Conservation (phyloP, 2,113 vertebrate species). For the Rutilus rutilus region DNA sequence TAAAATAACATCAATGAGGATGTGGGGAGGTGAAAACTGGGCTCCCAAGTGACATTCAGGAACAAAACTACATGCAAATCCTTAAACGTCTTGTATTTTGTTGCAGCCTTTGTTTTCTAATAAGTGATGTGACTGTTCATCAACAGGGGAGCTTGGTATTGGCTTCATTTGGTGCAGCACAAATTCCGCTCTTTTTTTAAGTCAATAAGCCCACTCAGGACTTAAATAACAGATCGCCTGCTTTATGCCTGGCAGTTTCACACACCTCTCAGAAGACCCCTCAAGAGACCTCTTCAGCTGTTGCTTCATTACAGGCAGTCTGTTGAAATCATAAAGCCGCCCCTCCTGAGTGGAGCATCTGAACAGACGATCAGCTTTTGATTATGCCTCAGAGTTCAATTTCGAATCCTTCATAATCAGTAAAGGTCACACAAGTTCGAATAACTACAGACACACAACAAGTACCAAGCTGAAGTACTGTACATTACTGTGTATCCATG, state of each 20-base stretch:
- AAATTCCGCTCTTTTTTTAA: slow-evolving; percentile 30
- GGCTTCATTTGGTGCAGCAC: slow-evolving; percentile 1
- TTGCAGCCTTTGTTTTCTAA: neutral
- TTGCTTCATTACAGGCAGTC: slow-evolving; percentile 45
- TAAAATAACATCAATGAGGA: slow-evolving; percentile 11
- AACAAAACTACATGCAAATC: slow-evolving; percentile 19
- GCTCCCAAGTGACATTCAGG: slow-evolving; percentile 16
- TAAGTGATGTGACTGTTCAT: slow-evolving; percentile 8
- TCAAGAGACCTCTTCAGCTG: slow-evolving; percentile 50
- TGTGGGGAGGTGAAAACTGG: neutral
- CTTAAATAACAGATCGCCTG: slow-evolving; percentile 42
- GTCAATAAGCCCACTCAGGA: slow-evolving; percentile 43
- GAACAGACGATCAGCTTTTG: slow-evolving; percentile 37
- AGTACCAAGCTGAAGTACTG: neutral
- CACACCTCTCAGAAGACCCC: slow-evolving; percentile 20
- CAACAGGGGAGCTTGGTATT: slow-evolving; percentile 7
- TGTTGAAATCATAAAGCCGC: slow-evolving; percentile 35
- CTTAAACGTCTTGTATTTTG: neutral
- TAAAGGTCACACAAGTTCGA: slow-evolving; percentile 44
- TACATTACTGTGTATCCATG: neutral
- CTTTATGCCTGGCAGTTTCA: slow-evolving; percentile 26
- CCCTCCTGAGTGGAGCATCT: slow-evolving; percentile 38
- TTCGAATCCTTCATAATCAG: slow-evolving; percentile 42
- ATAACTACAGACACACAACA: slow-evolving; percentile 8
- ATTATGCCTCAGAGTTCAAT: slow-evolving; percentile 42